phyloP scores from a whole-genome alignment of 2,888 invertebrate genomes.

The Sepiola atlantica region DNA sequence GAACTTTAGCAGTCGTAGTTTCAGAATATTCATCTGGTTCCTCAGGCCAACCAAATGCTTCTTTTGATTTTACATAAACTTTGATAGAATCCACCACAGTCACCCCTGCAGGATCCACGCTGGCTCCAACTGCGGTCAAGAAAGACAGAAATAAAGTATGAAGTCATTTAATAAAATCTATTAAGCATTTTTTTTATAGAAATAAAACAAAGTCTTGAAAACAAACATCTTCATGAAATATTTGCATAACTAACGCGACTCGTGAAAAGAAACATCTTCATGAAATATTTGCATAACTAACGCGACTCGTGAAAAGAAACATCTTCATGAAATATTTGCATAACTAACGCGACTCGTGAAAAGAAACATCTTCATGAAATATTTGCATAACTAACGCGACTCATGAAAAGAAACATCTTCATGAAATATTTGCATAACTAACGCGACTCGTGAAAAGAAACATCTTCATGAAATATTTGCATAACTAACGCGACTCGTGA shows the following conservation, averaged over 20 bases:
- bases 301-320: too few species aligned
- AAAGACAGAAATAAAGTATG: neutral
- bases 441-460: too few species aligned
- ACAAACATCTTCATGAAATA: neutral
- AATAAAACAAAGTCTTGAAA: neutral
- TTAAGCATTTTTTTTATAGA: neutral
- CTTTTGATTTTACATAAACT: constrained; percentile 95
- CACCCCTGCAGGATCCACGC: constrained; percentile 82
- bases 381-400: too few species aligned
- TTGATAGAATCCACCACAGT: constrained; percentile 95
- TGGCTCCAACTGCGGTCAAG: constrained; percentile 73
- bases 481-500: too few species aligned
- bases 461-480: too few species aligned
- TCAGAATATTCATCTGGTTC: constrained; percentile 86
- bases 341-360: too few species aligned
- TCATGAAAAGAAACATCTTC: too few species aligned
- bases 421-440: too few species aligned
- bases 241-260: too few species aligned
- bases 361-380: neutral
- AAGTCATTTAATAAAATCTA: neutral
- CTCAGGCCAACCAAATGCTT: constrained; percentile 97
- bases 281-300: neutral
- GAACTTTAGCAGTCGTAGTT: constrained; percentile 53
- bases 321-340: neutral
- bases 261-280: neutral